Evolutionary conservation across 1,140 invertebrate species (phyloP).

Genomic region (Holcopasites calliopsidis): DNA sequence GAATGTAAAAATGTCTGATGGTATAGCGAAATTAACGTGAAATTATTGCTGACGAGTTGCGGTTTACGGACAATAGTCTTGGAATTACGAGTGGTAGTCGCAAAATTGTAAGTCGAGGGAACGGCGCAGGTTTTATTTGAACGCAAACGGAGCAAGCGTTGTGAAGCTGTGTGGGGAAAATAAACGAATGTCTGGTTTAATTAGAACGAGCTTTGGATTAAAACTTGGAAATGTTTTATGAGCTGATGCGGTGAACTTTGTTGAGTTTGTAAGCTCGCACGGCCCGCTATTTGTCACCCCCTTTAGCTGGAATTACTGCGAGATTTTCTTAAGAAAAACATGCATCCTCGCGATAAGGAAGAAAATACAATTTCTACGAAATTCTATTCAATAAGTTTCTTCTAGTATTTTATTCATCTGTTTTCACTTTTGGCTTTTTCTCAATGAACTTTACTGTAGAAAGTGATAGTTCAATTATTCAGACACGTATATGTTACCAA

Average conservation of each 20-base stretch:
- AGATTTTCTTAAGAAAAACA: not conserved
- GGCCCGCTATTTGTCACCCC: conserved; percentile 1
- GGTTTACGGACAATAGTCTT: conserved; percentile 4
- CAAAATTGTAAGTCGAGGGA: not conserved
- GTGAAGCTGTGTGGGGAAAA: conserved; percentile 10
- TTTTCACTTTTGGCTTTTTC: too few relatives aligned
- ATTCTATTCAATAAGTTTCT: too few relatives aligned
- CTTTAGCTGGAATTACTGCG: not conserved
- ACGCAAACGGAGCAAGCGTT: not conserved
- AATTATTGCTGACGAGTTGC: too few relatives aligned
- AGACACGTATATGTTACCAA: too few relatives aligned
- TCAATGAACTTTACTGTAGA: too few relatives aligned
- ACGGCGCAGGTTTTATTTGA: conserved; percentile 3
- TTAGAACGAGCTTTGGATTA: conserved; percentile 23
- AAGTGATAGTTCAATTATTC: too few relatives aligned
- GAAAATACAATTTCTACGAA: not conserved
- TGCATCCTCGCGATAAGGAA: too few relatives aligned
- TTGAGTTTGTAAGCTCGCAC: not conserved
- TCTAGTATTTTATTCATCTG: too few relatives aligned
- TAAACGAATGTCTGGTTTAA: conserved; percentile 29
- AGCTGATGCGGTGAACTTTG: not conserved
- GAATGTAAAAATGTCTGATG: too few relatives aligned
- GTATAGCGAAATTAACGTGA: too few relatives aligned
- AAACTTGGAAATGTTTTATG: conserved; percentile 1
- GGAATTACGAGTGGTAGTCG: not conserved